A percentile compares a stretch with the other conserved stretches of the same genome.
Conservation (phyloP, 2,888 invertebrate species). For the Helleia helle region DNA sequence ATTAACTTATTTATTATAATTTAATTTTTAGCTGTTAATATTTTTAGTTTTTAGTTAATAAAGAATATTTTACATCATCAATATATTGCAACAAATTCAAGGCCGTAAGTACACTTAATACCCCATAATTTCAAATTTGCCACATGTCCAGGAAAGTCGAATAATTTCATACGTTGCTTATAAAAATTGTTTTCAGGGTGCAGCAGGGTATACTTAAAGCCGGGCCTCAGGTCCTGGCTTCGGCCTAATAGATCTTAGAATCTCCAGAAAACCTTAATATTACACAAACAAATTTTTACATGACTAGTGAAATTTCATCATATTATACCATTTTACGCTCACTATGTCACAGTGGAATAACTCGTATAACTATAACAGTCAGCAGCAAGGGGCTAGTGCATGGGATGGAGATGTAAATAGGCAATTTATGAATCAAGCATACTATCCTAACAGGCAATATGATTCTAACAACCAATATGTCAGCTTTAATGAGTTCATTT, state of each 20-base stretch:
- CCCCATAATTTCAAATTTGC: constrained; percentile 17
- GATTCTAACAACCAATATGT: constrained; percentile 54
- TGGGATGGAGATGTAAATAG: constrained; percentile 50
- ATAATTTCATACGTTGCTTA: neutral
- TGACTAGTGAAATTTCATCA: constrained; percentile 24
- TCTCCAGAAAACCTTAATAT: constrained; percentile 9
- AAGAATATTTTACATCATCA: neutral
- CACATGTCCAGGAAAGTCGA: constrained; percentile 36
- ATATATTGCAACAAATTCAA: constrained; percentile 13
- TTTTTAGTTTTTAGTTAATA: neutral
- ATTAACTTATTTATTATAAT: constrained; percentile 11
- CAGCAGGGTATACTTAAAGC: neutral
- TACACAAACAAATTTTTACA: constrained; percentile 22
- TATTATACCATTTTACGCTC: constrained; percentile 35
- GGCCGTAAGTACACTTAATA: neutral
- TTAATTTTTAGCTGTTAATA: neutral
- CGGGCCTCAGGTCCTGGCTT: constrained; percentile 64
- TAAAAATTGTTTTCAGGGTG: constrained; percentile 23
- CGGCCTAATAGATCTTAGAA: constrained; percentile 34
- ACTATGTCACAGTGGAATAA: constrained; percentile 68
- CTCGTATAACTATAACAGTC: constrained; percentile 52
- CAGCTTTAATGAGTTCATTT: constrained; percentile 57
- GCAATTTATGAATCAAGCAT: constrained; percentile 47
- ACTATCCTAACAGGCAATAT: constrained; percentile 39
- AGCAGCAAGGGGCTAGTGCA: constrained; percentile 40